Conservation (phyloP, 2,888 invertebrate genomes). For the Volucella inanis region DNA sequence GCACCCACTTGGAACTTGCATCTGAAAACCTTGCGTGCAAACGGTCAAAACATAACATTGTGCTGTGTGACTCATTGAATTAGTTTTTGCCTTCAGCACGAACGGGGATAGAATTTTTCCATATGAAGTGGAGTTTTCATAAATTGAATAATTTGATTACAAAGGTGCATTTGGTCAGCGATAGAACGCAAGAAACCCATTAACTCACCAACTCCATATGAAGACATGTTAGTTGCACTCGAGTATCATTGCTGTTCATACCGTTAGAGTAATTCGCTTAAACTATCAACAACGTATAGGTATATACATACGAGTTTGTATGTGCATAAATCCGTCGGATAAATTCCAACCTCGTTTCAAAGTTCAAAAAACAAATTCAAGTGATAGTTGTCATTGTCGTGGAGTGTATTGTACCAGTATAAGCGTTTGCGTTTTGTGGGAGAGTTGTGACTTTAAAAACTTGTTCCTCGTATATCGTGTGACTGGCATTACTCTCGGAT, state of each 20-base stretch:
- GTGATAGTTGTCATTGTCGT: slow-evolving; percentile 33
- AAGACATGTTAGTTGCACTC: neutral
- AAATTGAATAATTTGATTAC: neutral
- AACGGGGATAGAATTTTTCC: slow-evolving; percentile 1
- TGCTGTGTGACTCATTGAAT: slow-evolving; percentile 28
- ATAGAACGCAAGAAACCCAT: too few species aligned
- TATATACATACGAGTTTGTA: slow-evolving; percentile 31
- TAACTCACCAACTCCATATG: too few species aligned
- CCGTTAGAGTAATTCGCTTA: slow-evolving; percentile 12
- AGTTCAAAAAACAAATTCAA: slow-evolving; percentile 7
- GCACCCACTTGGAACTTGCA: neutral
- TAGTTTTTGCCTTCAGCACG: too few species aligned
- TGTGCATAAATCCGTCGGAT: slow-evolving; percentile 36
- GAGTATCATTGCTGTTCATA: neutral
- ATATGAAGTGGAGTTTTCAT: neutral
- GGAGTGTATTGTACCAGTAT: slow-evolving; percentile 25
- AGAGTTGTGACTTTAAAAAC: slow-evolving; percentile 47
- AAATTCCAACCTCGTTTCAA: slow-evolving; percentile 24
- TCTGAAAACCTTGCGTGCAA: slow-evolving; percentile 41
- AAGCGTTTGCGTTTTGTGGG: slow-evolving; percentile 43
- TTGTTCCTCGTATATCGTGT: slow-evolving; percentile 30
- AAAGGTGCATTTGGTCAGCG: too few species aligned
- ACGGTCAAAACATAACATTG: neutral
- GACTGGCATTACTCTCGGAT: slow-evolving; percentile 20
- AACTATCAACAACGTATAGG: neutral